Percentiles rank a stretch among this genome's conserved stretches.
Evolutionary conservation across 2,888 invertebrate genomes (phyloP).

Genomic region (Lepidochrysops patricia): DNA sequence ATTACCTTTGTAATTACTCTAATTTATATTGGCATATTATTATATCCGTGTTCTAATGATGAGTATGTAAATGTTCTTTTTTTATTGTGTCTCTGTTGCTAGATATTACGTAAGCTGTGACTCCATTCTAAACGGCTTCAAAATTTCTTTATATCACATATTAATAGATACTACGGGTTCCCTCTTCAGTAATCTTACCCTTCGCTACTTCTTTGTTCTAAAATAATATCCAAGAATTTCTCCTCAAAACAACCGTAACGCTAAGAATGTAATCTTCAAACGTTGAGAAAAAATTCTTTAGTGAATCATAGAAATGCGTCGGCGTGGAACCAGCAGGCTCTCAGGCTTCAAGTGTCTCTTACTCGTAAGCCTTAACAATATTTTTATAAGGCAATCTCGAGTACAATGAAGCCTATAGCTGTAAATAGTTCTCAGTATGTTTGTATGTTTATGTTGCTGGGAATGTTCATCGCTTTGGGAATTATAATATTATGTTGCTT

Average conservation of each 20-base stretch:
- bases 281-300: slow-evolving; percentile 34
- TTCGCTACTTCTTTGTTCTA: too few relatives aligned
- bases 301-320: slow-evolving; percentile 48
- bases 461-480: slow-evolving; percentile 3
- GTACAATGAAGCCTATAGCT: slow-evolving; percentile 22
- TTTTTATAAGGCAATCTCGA: slow-evolving; percentile 41
- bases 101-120: too few relatives aligned
- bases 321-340: slow-evolving; percentile 37
- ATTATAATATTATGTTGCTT: background rate
- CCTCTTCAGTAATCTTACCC: too few relatives aligned
- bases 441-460: background rate
- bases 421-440: slow-evolving; percentile 20
- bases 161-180: too few relatives aligned
- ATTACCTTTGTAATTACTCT: background rate
- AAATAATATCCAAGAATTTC: background rate
- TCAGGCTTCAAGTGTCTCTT: slow-evolving; percentile 50
- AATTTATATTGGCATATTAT: too few relatives aligned
- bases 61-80: too few relatives aligned
- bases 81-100: too few relatives aligned
- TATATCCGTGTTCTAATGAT: too few relatives aligned
- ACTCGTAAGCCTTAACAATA: slow-evolving; percentile 44
- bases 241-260: background rate
- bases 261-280: background rate
- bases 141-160: too few relatives aligned
- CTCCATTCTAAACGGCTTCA: too few relatives aligned